Conservation (phyloP, 2,113 vertebrate genomes). For the Callospermophilus lateralis region DNA sequence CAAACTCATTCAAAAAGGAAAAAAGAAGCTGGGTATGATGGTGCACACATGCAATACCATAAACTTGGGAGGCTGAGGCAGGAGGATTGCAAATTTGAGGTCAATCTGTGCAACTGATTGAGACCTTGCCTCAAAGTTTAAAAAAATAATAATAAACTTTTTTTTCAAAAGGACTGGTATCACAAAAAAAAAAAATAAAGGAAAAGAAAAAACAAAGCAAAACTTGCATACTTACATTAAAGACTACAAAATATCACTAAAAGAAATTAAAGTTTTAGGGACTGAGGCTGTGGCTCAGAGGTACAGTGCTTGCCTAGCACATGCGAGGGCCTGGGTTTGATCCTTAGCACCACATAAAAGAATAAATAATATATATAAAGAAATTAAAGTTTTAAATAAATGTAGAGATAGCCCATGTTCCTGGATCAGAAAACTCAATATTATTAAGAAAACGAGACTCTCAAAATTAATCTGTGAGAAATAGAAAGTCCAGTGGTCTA, state of each 20-base stretch:
- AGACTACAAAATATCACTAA: neutral
- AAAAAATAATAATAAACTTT: neutral
- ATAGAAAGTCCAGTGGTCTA: too few species aligned
- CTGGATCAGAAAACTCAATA: neutral
- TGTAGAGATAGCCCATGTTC: neutral
- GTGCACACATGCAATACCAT: too few species aligned
- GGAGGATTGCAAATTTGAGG: too few species aligned
- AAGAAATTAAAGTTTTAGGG: neutral
- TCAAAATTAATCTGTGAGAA: neutral
- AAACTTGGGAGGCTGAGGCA: too few species aligned
- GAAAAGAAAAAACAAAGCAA: neutral
- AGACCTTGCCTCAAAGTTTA: neutral
- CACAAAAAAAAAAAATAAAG: too few species aligned
- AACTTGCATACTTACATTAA: neutral
- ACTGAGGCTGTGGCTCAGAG: too few species aligned
- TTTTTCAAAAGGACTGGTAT: neutral
- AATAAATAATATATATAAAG: neutral
- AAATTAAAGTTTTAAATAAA: neutral
- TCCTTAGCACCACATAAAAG: too few species aligned
- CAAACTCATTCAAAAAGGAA: neutral
- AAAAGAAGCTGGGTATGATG: neutral
- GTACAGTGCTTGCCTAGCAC: too few species aligned
- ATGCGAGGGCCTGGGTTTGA: too few species aligned
- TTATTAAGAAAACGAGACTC: neutral
- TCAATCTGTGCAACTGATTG: too few species aligned